These are phyloP conservation scores for Mantis religiosa DNA, from an alignment of 2,888 invertebrate species.

Conservation along the genomic window DNA sequence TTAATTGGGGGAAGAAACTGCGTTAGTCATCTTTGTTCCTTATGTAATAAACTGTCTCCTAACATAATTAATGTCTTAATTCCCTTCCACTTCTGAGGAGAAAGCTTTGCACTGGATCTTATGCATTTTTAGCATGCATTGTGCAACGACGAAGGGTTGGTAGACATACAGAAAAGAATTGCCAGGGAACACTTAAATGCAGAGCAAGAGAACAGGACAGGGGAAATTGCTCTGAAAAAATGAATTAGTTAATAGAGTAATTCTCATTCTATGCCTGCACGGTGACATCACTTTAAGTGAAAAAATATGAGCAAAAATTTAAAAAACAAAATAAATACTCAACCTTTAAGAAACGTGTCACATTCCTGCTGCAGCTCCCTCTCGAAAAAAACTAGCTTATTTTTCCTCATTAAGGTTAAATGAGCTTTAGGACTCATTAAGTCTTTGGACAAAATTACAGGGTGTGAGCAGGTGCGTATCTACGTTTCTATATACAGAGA, in stretches of 20 bases:
- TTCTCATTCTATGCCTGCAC: conserved; percentile 14
- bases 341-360: conserved; percentile 27
- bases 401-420: conserved; percentile 28
- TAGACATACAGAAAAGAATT: neutral
- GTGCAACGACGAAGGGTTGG: neutral
- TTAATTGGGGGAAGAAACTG: too few relatives aligned
- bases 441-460: conserved; percentile 22
- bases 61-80: too few relatives aligned
- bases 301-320: conserved; percentile 13
- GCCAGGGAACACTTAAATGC: neutral
- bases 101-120: neutral
- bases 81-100: too few relatives aligned
- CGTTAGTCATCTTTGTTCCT: too few relatives aligned
- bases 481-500: conserved; percentile 7
- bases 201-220: neutral
- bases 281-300: conserved; percentile 13
- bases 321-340: conserved; percentile 9
- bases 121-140: neutral
- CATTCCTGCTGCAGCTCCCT: conserved; percentile 14
- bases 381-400: conserved; percentile 20
- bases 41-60: too few relatives aligned
- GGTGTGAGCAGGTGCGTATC: conserved; percentile 19
- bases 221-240: neutral
- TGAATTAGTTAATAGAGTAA: conserved; percentile 14
- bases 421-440: conserved; percentile 28